Evolutionary conservation across 1,140 invertebrate genomes (phyloP), one percentile per base, ranked within the genome.

Genomic region (Magallana angulata): DNA sequence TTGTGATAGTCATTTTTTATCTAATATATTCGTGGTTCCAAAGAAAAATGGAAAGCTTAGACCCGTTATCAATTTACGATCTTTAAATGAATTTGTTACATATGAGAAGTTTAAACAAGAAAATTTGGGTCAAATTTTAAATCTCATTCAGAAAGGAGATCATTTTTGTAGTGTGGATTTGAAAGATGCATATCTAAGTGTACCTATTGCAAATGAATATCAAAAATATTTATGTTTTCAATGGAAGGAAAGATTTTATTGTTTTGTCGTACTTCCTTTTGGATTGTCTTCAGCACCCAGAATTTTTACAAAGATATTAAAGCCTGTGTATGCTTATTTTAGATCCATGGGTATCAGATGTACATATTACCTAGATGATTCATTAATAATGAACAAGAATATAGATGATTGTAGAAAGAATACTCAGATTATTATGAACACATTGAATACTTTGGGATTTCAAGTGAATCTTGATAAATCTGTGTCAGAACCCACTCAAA

Each of bases 91-190:
- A 48, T 48, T 48, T 48, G 36, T 48, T 48, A 48, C 36, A 48
- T 48, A 48, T 48, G 36, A 48, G 36, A 48, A 48, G 36, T 48
- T 12, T 24, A 14, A 14, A 57, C 18, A 14, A 90, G 36, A 48
- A 48, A 48, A 48, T 48, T 48, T 48, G 36, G 36, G 36, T 48
- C 36, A 48, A 48, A 48, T 48, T 48, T 48, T 90, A 24, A 48
- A 86, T 48, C 6, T 85, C 5, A 83, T 90, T 12, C 57, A 59
- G 24, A 58, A 82, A 82, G 18, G 80, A 76, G 64, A 48, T 82
- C 87, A 64, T 80, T 84, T 90, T 82, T 62, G 71, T 16, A 87
- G 85, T 7, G 58, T 87, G 16, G 89, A 90, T 80, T 71, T 89
- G 3, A 71, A 87, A 82, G 85, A 89, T 58, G 88, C 85, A 24